Evolutionary conservation across 2,888 invertebrate genomes (phyloP).

Genomic region (Eupelmus urozonus): DNA sequence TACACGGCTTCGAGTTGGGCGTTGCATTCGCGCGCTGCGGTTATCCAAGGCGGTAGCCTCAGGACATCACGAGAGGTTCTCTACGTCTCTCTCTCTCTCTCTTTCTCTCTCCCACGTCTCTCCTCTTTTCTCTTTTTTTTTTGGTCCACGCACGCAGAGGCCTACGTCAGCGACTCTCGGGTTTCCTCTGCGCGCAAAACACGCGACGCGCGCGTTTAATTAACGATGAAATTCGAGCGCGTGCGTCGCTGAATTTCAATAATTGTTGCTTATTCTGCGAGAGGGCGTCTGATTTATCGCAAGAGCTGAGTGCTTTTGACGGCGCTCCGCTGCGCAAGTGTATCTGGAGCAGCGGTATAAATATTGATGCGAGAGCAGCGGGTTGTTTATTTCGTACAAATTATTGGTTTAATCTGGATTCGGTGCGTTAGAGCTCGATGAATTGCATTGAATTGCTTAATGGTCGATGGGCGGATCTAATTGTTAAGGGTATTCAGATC

Average conservation of each 20-base stretch:
- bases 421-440: too few relatives aligned
- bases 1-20: conserved; percentile 67
- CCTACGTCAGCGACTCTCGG: conserved; percentile 6
- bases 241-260: conserved; percentile 53
- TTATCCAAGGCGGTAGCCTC: conserved; percentile 71
- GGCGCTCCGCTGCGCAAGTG: neutral
- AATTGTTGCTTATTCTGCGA: conserved; percentile 53
- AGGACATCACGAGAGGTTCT: conserved; percentile 73
- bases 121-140: conserved; percentile 4
- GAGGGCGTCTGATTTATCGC: conserved; percentile 17
- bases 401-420: neutral
- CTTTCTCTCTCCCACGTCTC: neutral
- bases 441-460: too few relatives aligned
- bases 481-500: too few relatives aligned
- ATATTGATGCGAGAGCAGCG: neutral
- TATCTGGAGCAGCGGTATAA: neutral
- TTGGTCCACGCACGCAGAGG: neutral
- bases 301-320: neutral
- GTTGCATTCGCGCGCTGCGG: conserved; percentile 63
- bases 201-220: conserved; percentile 55
- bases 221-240: conserved; percentile 55
- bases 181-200: conserved; percentile 16
- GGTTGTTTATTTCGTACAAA: neutral
- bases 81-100: conserved; percentile 17
- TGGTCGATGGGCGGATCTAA: too few relatives aligned